A percentile compares a stretch with the other conserved stretches of the same genome.
phyloP scores from a whole-genome alignment of 2,797 vertebrate genomes.

The Delichon dasypus region DNA sequence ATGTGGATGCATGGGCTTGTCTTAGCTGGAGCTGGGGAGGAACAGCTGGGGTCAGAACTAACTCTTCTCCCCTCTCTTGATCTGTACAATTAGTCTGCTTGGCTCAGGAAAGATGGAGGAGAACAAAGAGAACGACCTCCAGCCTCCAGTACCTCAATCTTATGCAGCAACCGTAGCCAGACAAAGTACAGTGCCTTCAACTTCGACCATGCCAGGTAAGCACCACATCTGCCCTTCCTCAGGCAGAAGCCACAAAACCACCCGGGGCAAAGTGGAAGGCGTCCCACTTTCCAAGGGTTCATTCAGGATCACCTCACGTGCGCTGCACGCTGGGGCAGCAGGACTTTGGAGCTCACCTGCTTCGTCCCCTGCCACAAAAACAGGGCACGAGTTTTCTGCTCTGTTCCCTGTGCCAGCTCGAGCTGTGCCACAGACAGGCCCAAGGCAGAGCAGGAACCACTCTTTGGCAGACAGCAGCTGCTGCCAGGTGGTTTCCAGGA shows the following conservation, averaged over 20 bases:
- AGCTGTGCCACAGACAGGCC: neutral
- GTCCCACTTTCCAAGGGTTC: neutral
- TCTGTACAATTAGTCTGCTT: slow-evolving; percentile 70
- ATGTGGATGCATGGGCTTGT: neutral
- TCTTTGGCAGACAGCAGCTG: neutral
- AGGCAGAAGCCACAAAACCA: neutral
- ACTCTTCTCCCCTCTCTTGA: neutral
- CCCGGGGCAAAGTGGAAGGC: neutral
- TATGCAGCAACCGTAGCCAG: slow-evolving; percentile 91
- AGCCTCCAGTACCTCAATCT: slow-evolving; percentile 80
- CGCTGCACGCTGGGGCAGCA: neutral
- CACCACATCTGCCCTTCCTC: neutral
- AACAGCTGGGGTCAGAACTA: neutral
- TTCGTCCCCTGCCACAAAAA: neutral
- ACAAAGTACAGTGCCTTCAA: slow-evolving; percentile 78
- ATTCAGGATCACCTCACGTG: neutral
- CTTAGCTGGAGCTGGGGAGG: neutral
- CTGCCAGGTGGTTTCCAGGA: slow-evolving; percentile 14
- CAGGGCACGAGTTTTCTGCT: neutral
- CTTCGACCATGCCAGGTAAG: slow-evolving; percentile 86
- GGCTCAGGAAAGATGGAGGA: slow-evolving; percentile 77
- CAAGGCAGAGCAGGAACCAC: neutral
- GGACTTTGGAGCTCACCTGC: neutral
- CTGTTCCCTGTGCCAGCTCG: neutral
- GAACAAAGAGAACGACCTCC: slow-evolving; percentile 79